phyloP scores from a whole-genome alignment of 2,113 vertebrate genomes.

The Otolemur garnettii region DNA sequence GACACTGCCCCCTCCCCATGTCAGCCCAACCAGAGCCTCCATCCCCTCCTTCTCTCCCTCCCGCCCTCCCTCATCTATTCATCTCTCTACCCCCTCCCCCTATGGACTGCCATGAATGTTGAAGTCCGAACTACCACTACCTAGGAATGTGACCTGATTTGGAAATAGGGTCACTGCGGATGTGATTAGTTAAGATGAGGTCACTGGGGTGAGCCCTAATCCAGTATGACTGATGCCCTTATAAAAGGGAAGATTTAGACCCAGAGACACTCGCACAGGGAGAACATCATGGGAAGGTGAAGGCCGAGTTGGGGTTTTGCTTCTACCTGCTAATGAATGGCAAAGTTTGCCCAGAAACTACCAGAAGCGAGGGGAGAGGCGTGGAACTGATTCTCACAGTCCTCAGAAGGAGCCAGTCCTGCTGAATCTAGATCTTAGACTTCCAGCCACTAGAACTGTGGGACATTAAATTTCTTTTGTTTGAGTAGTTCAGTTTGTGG shows the following conservation, averaged over 20 bases:
- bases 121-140: background rate
- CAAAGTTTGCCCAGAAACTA: background rate
- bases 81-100: too few species aligned
- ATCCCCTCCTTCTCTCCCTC: too few species aligned
- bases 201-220: background rate
- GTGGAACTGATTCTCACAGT: background rate
- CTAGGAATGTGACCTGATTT: slow-evolving; percentile 29
- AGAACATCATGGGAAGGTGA: background rate
- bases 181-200: background rate
- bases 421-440: background rate
- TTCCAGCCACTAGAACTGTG: background rate
- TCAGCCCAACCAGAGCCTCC: background rate
- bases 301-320: background rate
- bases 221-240: background rate
- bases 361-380: background rate
- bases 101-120: background rate
- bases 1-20: background rate
- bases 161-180: background rate
- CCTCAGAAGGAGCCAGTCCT: background rate
- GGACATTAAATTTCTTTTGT: background rate
- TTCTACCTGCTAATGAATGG: background rate
- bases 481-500: background rate
- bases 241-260: background rate
- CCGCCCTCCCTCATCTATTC: background rate
- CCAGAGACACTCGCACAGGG: background rate